Conservation (phyloP, 2,888 invertebrate genomes). For the Lucinisca nassula region DNA sequence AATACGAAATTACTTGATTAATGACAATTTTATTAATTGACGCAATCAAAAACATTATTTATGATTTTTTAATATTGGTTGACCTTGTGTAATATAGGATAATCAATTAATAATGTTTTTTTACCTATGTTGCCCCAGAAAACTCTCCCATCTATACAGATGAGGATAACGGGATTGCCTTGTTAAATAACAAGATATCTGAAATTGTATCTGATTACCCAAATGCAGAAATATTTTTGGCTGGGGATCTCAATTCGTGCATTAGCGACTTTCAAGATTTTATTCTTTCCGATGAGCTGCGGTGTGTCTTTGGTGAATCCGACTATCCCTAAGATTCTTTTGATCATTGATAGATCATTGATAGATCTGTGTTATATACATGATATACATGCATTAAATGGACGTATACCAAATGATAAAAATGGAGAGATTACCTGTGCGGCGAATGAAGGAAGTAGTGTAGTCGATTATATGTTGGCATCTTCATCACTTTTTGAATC, state of each 20-base stretch:
- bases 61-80: too few relatives aligned
- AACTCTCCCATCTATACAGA: background rate
- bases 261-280: background rate
- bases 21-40: too few relatives aligned
- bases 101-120: too few relatives aligned
- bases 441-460: constrained; percentile 20
- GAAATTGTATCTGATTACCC: background rate
- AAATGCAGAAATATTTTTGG: background rate
- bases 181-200: background rate
- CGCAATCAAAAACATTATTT: too few relatives aligned
- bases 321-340: background rate
- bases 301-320: background rate
- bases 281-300: background rate
- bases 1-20: too few relatives aligned
- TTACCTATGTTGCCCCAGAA: background rate
- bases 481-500: constrained; percentile 5
- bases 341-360: constrained; percentile 10
- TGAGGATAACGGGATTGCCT: background rate
- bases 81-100: too few relatives aligned
- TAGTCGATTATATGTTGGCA: constrained; percentile 31
- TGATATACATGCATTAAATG: constrained; percentile 30
- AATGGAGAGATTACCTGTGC: constrained; percentile 18
- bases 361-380: constrained; percentile 21
- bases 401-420: background rate
- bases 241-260: background rate